A percentile compares a stretch with the other conserved stretches of the same genome.
Evolutionary conservation across 2,888 invertebrate species (phyloP).

Genomic region (Nipponacmea schrenckii): DNA sequence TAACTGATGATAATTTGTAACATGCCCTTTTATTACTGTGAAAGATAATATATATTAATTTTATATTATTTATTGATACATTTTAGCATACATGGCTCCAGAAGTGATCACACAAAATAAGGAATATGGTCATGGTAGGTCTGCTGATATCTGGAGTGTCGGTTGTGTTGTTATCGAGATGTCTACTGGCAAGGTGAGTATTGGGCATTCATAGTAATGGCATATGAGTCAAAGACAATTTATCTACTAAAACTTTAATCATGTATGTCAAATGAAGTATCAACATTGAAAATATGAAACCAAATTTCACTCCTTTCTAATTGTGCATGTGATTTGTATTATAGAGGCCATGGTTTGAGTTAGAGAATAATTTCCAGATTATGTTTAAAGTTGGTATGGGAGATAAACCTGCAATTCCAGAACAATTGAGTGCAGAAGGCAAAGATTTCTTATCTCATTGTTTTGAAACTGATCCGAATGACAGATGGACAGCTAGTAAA

Average conservation of each 20-base stretch:
- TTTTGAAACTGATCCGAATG: slow-evolving; percentile 83
- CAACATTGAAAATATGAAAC: too few species aligned
- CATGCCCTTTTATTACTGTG: too few species aligned
- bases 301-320: too few species aligned
- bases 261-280: too few species aligned
- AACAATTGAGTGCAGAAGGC: slow-evolving; percentile 83
- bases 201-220: background rate
- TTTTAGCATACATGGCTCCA: slow-evolving; percentile 93
- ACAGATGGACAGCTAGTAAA: slow-evolving; percentile 77
- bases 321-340: slow-evolving; percentile 31
- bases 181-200: slow-evolving; percentile 86
- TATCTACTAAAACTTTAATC: background rate
- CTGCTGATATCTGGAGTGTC: slow-evolving; percentile 95
- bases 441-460: slow-evolving; percentile 82
- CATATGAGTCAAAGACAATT: background rate
- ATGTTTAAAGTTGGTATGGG: slow-evolving; percentile 97
- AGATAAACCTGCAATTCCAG: slow-evolving; percentile 81
- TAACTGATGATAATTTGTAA: too few species aligned
- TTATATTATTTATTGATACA: slow-evolving; percentile 4
- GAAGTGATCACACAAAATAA: slow-evolving; percentile 77
- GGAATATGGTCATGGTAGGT: slow-evolving; percentile 84
- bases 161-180: slow-evolving; percentile 96
- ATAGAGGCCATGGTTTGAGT: slow-evolving; percentile 91
- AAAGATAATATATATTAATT: too few species aligned
- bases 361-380: slow-evolving; percentile 92